phyloP scores from a whole-genome alignment of 2,113 vertebrate species.

The Lutjanus erythropterus region DNA sequence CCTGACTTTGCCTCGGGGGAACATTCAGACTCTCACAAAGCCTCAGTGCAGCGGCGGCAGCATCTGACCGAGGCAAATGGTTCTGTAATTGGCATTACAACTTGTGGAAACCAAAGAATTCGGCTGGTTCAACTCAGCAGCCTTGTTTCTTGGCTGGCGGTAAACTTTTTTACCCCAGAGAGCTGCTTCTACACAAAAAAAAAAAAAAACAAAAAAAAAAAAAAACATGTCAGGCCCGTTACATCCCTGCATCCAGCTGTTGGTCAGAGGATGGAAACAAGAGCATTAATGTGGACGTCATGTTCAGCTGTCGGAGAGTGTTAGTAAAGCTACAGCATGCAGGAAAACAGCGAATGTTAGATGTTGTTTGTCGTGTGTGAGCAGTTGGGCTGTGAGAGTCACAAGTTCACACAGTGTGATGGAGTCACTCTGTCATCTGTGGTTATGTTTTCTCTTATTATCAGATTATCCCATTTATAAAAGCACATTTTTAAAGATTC shows the following conservation, averaged over 20 bases:
- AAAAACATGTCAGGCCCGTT: not conserved
- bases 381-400: conserved; percentile 18
- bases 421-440: not conserved
- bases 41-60: conserved; percentile 26
- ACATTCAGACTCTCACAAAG: conserved; percentile 40
- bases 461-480: conserved; percentile 2
- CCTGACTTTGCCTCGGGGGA: conserved; percentile 14
- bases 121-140: conserved; percentile 18
- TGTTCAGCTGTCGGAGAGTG: conserved; percentile 26
- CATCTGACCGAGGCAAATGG: conserved; percentile 56
- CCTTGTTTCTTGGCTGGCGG: conserved; percentile 32
- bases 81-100: conserved; percentile 64
- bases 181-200: conserved; percentile 42
- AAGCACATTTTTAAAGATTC: not conserved
- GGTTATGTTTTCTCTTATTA: not conserved
- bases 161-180: conserved; percentile 46
- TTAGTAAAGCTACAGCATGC: not conserved
- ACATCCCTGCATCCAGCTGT: conserved; percentile 37
- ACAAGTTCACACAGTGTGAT: conserved; percentile 12
- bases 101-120: conserved; percentile 64
- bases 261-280: conserved; percentile 6
- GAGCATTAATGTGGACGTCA: conserved; percentile 5
- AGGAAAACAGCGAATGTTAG: not conserved
- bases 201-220: too few relatives aligned
- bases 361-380: not conserved